Evolutionary conservation across 2,888 invertebrate genomes (phyloP), one percentile per base, ranked within the genome.

Genomic region (Synanthedon tipuliformis): DNA sequence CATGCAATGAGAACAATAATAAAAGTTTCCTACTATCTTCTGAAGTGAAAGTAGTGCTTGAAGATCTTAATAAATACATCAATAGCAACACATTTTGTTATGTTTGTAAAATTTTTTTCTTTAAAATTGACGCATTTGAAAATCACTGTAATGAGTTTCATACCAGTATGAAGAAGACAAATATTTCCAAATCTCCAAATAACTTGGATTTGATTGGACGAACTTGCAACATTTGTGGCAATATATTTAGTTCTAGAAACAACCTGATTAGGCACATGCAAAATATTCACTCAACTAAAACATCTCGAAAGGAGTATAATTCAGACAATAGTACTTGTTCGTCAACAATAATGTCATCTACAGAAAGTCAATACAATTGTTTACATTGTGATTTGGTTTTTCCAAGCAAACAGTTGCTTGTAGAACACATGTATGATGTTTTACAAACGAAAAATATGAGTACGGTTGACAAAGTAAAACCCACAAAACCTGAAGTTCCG

Each of bases 391-490:
- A 71, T 16, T 58, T 64, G 56, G 15, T 54, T 50, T 83, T 82
- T 69, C 50, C 62, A 51, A 68, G 64, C 45, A 66, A 69, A 52
- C 66, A 68, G 58, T 58, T 59, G 48, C 62, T 83, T 23, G 78
- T 82, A 61, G 75, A 82, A 52, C 83, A 83, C 55, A 66, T 83
- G 41, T 83, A 83, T 59, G 62, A 66, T 52, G 59, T 78, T 53
- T 61, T 83, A 23, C 63, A 74, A 53, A 61, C 65, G 52, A 57
- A 53, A 52, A 40, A 18, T 41, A n/a, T 13, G 50, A 48, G 34
- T 54, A 48, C 13, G 34, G 50, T 40, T 48, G 51, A 49, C n/a
- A 45, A 45, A 13, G 15, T 15, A 13, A 12, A 45, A 45, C 15
- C 2, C 8, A 45, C 7, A 45, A 13, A 15, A 7, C 1, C 7